phyloP scores from a whole-genome alignment of 2,888 invertebrate species.

The Crossocerus cetratus region DNA sequence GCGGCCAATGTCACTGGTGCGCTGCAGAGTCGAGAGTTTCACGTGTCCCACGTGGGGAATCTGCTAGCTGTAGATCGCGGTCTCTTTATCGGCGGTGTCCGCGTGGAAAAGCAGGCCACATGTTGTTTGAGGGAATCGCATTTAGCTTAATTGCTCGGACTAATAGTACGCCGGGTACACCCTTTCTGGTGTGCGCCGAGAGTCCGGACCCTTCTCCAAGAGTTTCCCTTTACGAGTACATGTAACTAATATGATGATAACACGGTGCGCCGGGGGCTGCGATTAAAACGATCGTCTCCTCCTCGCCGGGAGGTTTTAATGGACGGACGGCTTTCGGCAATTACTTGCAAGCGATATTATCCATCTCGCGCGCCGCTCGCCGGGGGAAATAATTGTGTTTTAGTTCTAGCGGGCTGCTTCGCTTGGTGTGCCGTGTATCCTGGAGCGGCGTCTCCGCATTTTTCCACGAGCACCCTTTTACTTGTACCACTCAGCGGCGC shows the following conservation, averaged over 20 bases:
- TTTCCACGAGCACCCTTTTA: slow-evolving; percentile 8
- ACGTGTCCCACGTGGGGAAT: too few species aligned
- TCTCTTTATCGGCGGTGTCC: too few species aligned
- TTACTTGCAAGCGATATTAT: slow-evolving; percentile 16
- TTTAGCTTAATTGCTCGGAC: too few species aligned
- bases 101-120: too few species aligned
- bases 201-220: too few species aligned
- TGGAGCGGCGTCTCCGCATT: slow-evolving; percentile 1
- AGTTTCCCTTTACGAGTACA: too few species aligned
- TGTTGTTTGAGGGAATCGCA: too few species aligned
- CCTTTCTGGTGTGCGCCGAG: too few species aligned
- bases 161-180: too few species aligned
- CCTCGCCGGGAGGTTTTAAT: background rate
- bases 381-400: slow-evolving; percentile 44
- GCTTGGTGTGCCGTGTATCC: slow-evolving; percentile 1
- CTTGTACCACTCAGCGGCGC: background rate
- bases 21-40: background rate
- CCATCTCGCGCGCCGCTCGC: slow-evolving; percentile 4
- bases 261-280: background rate
- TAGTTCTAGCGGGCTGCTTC: slow-evolving; percentile 25
- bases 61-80: too few species aligned
- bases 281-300: background rate
- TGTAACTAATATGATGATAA: too few species aligned
- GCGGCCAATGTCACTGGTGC: slow-evolving; percentile 4
- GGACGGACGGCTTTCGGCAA: background rate